phyloP scores from a whole-genome alignment of 2,113 vertebrate species.

The Cettia cetti region DNA sequence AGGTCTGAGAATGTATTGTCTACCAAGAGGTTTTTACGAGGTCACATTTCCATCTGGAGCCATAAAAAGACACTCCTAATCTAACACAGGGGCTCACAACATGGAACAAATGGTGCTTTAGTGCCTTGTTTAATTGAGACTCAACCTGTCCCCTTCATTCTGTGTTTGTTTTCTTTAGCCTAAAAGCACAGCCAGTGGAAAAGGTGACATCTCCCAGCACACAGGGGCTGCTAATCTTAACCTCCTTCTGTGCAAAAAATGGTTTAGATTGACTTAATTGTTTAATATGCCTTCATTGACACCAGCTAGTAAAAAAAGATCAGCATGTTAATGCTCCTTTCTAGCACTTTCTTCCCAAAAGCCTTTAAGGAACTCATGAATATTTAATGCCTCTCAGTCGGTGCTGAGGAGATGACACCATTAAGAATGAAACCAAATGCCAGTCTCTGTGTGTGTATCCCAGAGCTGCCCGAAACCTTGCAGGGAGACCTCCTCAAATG shows the following conservation, averaged over 20 bases:
- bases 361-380: conserved; percentile 62
- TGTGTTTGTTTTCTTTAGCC: neutral
- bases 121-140: neutral
- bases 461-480: neutral
- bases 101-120: neutral
- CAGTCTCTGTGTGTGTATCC: neutral
- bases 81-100: neutral
- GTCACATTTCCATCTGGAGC: neutral
- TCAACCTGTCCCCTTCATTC: neutral
- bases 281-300: conserved; percentile 41
- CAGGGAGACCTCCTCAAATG: neutral
- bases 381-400: conserved; percentile 57
- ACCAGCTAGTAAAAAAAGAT: conserved; percentile 17
- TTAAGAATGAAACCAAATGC: conserved; percentile 54
- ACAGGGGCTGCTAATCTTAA: neutral
- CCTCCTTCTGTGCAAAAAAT: conserved; percentile 47
- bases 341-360: conserved; percentile 50
- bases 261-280: conserved; percentile 57
- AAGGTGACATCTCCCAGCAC: neutral
- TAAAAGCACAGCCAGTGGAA: neutral
- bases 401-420: conserved; percentile 28
- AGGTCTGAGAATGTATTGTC: neutral
- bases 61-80: neutral
- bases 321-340: conserved; percentile 50
- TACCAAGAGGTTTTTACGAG: neutral